Base-by-base conservation (phyloP, 2,797 vertebrate species). In the Microctenopoma stevenorrisi region DNA sequence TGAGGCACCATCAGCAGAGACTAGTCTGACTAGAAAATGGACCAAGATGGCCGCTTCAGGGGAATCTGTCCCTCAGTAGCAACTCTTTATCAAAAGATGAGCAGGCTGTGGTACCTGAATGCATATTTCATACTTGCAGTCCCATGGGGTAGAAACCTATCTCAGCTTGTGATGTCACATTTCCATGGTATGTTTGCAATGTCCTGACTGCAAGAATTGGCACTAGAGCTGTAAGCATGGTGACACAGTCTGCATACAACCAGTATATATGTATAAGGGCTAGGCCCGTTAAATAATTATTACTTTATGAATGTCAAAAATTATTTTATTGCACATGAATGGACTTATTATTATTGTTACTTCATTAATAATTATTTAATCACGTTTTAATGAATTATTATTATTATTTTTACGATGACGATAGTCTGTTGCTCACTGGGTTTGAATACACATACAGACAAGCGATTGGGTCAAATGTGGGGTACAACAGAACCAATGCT, bases 1-100 rank as follows among this genome's bases (percentile, higher is more conserved):
- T 90, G 85, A 84, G 84, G 84, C 64, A 67, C 83, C 85, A 90
- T 91, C 88, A 90, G 79, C 81, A 79, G 72, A 86, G 85, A 86
- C 81, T 64, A 78, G 84, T 74, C 85, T 84, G 84, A 90, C 71
- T 87, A 78, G 85, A 86, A 86, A 90, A 91, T 84, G 81, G 86
- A 83, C 77, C 78, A 78, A 73, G 75, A 81, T 74, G 81, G 84
- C 81, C 76, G 82, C 83, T 89, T 79, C 78, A 83, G 83, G 85
- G 76, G 57, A 73, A 18, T 78, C 64, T 64, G 76, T 79, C 77
- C 79, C 77, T 79, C 74, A 73, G 64, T 78, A 59, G 70, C 61
- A 72, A 82, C 81, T 80, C 67, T 86, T 86, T 75, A 78, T 85
- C 65, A 88, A 82, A 81, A 71, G 61, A 87, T 62, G 73, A 80